A percentile compares a stretch with the other conserved stretches of the same genome.
Evolutionary conservation across 30 jellyfish, hydroid and myxozoan species (phyloP).

Genomic region (Hydractinia symbiolongicarpus): DNA sequence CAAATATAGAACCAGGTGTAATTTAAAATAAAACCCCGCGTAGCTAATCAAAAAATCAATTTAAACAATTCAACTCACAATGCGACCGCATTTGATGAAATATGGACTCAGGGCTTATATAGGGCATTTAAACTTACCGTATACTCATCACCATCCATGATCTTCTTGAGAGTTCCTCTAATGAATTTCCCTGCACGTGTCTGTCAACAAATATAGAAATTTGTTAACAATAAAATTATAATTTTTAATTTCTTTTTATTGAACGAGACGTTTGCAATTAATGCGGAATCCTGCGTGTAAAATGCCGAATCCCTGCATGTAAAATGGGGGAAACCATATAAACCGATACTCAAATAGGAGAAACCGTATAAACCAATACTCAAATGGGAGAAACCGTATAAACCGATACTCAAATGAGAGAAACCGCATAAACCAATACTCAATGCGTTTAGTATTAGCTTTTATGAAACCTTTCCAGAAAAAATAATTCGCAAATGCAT

Average conservation of each 20-base stretch:
- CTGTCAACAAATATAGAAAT: conserved; percentile 25
- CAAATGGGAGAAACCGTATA: neutral
- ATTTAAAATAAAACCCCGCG: neutral
- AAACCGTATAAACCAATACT: neutral
- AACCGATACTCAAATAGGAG: neutral
- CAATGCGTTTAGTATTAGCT: neutral
- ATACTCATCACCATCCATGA: conserved; percentile 50
- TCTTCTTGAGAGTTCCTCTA: conserved; percentile 67
- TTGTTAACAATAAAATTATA: neutral
- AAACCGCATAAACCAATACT: neutral
- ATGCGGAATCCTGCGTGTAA: neutral
- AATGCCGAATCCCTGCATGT: too few relatives aligned
- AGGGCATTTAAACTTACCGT: conserved; percentile 32
- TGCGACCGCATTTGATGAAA: neutral
- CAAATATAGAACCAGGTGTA: neutral
- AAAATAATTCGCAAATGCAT: too few relatives aligned
- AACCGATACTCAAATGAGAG: neutral
- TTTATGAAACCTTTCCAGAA: too few relatives aligned
- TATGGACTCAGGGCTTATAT: too few relatives aligned
- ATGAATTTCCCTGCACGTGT: conserved; percentile 82
- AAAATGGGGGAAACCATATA: too few relatives aligned
- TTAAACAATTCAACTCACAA: neutral
- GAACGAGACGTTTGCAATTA: neutral
- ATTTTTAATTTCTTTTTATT: neutral
- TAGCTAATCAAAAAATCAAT: neutral